Evolutionary conservation across 1,140 invertebrate species (phyloP), one percentile per base, ranked within the genome.

Genomic region (Sesamia nonagrioides): DNA sequence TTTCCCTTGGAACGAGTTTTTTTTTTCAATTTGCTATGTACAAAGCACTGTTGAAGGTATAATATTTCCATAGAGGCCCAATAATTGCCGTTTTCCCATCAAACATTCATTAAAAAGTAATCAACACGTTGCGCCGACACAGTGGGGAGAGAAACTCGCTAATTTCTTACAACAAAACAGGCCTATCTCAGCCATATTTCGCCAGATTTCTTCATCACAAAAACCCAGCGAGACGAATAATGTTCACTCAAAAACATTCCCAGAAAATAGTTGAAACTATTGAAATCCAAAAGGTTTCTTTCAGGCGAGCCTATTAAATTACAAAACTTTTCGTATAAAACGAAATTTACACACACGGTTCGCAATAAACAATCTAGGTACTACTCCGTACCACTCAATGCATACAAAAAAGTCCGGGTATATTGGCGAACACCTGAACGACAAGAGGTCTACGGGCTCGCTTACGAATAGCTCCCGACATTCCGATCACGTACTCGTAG

Each of bases 41-140:
- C 40, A 42, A 60, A 52, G 13, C 15, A n/a, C 40, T 63, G 35
- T 40, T 37, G 33, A 18, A 54, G 17, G 37, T 60, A 71, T 40
- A 77, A 63, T 61, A 77, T 63, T 60, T 81, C 61, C 21, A 73
- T 77, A 81, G 68, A 45, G n/a, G 35, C 50, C 52, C 58, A 78
- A 77, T 78, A 78, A 79, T 61, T 71, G 54, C 66, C 54, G 63
- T 80, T 76, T 75, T 77, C 60, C 73, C 71, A 74, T 82, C 75
- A 79, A 82, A 82, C 74, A 71, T 76, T 80, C 81, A 78, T 82
- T 82, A 82, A 80, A 82, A 82, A 78, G 81, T 80, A 80, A 82
- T 82, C 81, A 82, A 78, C 79, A 81, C 60, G 48, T 52, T 54
- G 60, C 58, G 73, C 40, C 58, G 56, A 61, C 40, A 58, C 33